phyloP scores from a whole-genome alignment of 2,113 vertebrate species.

The Lophura nycthemera region DNA sequence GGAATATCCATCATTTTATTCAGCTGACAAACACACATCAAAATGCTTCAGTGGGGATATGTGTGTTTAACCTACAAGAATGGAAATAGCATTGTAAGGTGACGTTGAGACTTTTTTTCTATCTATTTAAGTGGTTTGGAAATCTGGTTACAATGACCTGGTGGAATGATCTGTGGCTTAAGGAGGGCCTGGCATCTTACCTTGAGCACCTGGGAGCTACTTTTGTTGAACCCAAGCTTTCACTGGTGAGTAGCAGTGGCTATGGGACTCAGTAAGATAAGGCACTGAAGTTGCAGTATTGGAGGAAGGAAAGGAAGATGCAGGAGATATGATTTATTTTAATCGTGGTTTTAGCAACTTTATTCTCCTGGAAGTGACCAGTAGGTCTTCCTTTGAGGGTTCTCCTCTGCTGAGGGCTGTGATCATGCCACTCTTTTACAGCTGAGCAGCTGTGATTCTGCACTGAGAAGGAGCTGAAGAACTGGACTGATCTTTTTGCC shows the following conservation, averaged over 20 bases:
- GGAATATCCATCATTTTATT: background rate
- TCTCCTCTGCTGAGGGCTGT: fast-evolving
- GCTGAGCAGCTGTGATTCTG: background rate
- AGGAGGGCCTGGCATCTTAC: slow-evolving; percentile 82
- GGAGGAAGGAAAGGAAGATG: background rate
- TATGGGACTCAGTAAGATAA: background rate
- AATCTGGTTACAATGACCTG: slow-evolving; percentile 87
- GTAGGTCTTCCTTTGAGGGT: background rate
- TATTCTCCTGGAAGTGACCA: background rate
- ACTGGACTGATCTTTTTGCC: background rate
- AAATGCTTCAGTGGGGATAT: background rate
- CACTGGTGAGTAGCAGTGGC: slow-evolving; percentile 55
- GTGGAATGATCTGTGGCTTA: slow-evolving; percentile 88
- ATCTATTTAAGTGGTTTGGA: slow-evolving; percentile 84
- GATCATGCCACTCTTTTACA: background rate
- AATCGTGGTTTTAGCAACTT: background rate
- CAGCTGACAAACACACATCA: background rate
- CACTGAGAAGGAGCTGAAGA: background rate
- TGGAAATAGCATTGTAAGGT: background rate
- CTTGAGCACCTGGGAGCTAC: slow-evolving; percentile 71
- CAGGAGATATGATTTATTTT: background rate
- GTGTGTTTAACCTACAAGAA: background rate
- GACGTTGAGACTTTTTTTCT: slow-evolving; percentile 12
- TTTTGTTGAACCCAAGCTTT: slow-evolving; percentile 64
- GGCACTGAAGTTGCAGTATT: background rate